Percentiles rank a stretch among this genome's conserved stretches.
phyloP scores from a whole-genome alignment of 2,113 vertebrate species.

The Bostrychus sinensis region DNA sequence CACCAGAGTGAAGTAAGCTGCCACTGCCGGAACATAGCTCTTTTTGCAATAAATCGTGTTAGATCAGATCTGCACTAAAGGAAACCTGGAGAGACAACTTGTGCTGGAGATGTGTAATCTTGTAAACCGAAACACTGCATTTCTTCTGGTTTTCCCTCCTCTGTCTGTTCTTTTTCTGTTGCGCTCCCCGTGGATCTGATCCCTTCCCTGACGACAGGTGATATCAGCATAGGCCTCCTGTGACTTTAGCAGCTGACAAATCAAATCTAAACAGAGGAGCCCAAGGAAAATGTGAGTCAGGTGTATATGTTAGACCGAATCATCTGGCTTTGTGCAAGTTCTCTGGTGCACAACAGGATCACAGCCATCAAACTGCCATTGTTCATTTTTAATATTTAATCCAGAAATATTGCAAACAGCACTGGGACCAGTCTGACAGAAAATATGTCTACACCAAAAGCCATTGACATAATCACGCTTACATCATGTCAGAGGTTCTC shows the following conservation, averaged over 20 bases:
- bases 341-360: too few relatives aligned
- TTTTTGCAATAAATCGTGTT: neutral
- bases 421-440: slow-evolving; percentile 39
- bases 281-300: slow-evolving; percentile 47
- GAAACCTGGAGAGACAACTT: neutral
- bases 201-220: slow-evolving; percentile 53
- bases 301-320: slow-evolving; percentile 5
- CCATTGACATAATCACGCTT: too few relatives aligned
- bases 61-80: slow-evolving; percentile 1
- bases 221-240: slow-evolving; percentile 51
- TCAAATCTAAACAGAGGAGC: slow-evolving; percentile 49
- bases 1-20: slow-evolving; percentile 27
- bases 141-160: slow-evolving; percentile 1
- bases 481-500: too few relatives aligned
- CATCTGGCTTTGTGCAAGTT: slow-evolving; percentile 1
- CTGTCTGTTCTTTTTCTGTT: neutral
- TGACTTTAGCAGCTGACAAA: slow-evolving; percentile 58
- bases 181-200: slow-evolving; percentile 33
- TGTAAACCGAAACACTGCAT: neutral
- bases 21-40: slow-evolving; percentile 26
- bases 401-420: slow-evolving; percentile 2
- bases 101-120: neutral
- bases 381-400: slow-evolving; percentile 15
- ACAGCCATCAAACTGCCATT: neutral
- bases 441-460: too few relatives aligned